Evolutionary conservation across 1,140 invertebrate genomes (phyloP).

Genomic region (Zaprionus tsacasi): DNA sequence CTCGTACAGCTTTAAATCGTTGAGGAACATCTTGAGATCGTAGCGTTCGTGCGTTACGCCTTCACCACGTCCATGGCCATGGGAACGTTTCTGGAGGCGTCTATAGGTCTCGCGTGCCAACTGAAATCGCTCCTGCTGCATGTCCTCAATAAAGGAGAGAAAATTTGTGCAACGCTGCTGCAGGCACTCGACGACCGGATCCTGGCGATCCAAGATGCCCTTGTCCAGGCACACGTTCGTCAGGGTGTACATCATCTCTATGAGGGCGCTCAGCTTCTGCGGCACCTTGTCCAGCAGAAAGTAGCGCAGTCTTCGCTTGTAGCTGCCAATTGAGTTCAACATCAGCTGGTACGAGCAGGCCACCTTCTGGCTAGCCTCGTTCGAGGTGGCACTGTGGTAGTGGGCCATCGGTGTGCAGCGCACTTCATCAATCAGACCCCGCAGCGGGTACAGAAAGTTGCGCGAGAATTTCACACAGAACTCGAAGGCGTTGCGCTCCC

Average conservation of each 20-base stretch:
- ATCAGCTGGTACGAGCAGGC: slow-evolving; percentile 62
- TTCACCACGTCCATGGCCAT: not conserved
- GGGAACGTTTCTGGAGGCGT: not conserved
- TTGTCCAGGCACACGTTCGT: slow-evolving; percentile 74
- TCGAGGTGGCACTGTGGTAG: slow-evolving; percentile 65
- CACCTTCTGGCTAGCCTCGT: slow-evolving; percentile 71
- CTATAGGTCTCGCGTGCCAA: slow-evolving; percentile 46
- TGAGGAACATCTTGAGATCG: slow-evolving; percentile 77
- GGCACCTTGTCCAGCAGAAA: slow-evolving; percentile 76
- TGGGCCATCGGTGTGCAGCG: slow-evolving; percentile 44
- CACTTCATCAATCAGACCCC: slow-evolving; percentile 74
- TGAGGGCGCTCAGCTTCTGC: slow-evolving; percentile 71
- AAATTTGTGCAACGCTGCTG: slow-evolving; percentile 68
- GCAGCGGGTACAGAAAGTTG: slow-evolving; percentile 70
- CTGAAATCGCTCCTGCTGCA: slow-evolving; percentile 72
- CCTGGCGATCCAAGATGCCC: slow-evolving; percentile 61
- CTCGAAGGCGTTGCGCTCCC: slow-evolving; percentile 68
- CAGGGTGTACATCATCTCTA: slow-evolving; percentile 74
- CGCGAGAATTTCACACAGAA: slow-evolving; percentile 72
- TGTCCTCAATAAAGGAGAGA: slow-evolving; percentile 66
- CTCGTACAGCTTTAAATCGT: slow-evolving; percentile 72
- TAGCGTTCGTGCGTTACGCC: slow-evolving; percentile 50
- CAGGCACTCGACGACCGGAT: slow-evolving; percentile 72
- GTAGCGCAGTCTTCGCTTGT: slow-evolving; percentile 66
- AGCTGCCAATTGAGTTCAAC: slow-evolving; percentile 56